A percentile compares a stretch with the other conserved stretches of the same genome.
Evolutionary conservation across 2,888 invertebrate species (phyloP).

Genomic region (Pycnomerus fuliginosus): DNA sequence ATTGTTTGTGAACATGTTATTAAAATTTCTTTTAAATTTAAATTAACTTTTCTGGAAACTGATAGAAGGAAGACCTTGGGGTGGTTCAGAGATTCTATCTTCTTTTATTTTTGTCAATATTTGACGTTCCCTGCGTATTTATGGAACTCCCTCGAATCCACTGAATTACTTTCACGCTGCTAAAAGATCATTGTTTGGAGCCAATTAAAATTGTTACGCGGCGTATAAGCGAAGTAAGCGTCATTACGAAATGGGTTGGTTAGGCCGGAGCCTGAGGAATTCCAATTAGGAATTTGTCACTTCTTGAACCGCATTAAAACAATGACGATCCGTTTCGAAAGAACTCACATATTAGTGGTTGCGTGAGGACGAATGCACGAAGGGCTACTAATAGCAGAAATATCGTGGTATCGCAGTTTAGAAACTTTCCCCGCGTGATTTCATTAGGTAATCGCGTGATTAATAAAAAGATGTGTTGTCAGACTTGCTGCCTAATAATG

Average conservation of each 20-base stretch:
- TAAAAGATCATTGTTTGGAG: slow-evolving; percentile 46
- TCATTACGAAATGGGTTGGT: slow-evolving; percentile 48
- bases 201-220: slow-evolving; percentile 50
- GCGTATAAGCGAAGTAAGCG: slow-evolving; percentile 45
- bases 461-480: slow-evolving; percentile 36
- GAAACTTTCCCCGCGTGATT: slow-evolving; percentile 31
- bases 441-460: slow-evolving; percentile 38
- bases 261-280: slow-evolving; percentile 49
- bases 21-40: slow-evolving; percentile 41
- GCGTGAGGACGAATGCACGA: slow-evolving; percentile 33
- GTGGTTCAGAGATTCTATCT: slow-evolving; percentile 15
- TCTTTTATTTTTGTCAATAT: slow-evolving; percentile 25
- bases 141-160: slow-evolving; percentile 21
- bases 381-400: slow-evolving; percentile 30
- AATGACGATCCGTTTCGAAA: slow-evolving; percentile 35
- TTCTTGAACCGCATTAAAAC: slow-evolving; percentile 49
- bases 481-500: slow-evolving; percentile 25
- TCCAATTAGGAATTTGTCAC: slow-evolving; percentile 54
- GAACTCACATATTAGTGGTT: slow-evolving; percentile 35
- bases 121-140: slow-evolving; percentile 23
- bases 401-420: slow-evolving; percentile 25
- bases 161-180: slow-evolving; percentile 32
- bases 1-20: slow-evolving; percentile 33
- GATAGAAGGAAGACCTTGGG: slow-evolving; percentile 22
- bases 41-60: slow-evolving; percentile 36